These are phyloP conservation scores for Takifugu rubripes DNA, from an alignment of 2,797 vertebrate species.

Conservation along the genomic window DNA sequence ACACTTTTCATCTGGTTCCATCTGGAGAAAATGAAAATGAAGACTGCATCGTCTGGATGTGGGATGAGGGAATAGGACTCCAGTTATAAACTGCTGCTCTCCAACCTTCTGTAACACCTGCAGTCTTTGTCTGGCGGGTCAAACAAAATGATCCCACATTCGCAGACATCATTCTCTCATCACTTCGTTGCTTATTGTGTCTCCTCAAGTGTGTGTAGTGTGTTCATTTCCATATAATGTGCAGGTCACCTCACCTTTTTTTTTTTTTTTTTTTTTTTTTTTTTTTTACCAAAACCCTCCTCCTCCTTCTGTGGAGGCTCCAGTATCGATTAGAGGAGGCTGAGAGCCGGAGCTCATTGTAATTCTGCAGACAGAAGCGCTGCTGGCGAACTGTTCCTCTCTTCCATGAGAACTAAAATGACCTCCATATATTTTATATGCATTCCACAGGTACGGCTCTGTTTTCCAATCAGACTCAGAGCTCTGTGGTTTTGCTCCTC, in stretches of 20 bases:
- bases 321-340: slow-evolving; percentile 24
- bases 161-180: not conserved
- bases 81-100: too few species aligned
- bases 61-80: too few species aligned
- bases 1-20: too few species aligned
- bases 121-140: too few species aligned
- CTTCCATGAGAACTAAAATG: not conserved
- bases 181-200: not conserved
- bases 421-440: slow-evolving; percentile 12
- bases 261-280: not conserved
- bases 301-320: slow-evolving; percentile 16
- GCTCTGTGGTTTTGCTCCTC: too few species aligned
- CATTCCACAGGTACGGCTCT: not conserved
- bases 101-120: too few species aligned
- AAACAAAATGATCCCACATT: too few species aligned
- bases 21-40: too few species aligned
- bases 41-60: too few species aligned
- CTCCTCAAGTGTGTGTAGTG: not conserved
- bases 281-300: not conserved
- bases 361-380: slow-evolving; percentile 31
- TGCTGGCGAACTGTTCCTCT: slow-evolving; percentile 9
- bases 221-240: not conserved
- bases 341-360: slow-evolving; percentile 34
- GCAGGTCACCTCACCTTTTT: not conserved
- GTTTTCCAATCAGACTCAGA: not conserved